Percentiles rank a stretch among this genome's conserved stretches.
Evolutionary conservation across 2,113 vertebrate genomes (phyloP).

Genomic region (Xerus inauris): DNA sequence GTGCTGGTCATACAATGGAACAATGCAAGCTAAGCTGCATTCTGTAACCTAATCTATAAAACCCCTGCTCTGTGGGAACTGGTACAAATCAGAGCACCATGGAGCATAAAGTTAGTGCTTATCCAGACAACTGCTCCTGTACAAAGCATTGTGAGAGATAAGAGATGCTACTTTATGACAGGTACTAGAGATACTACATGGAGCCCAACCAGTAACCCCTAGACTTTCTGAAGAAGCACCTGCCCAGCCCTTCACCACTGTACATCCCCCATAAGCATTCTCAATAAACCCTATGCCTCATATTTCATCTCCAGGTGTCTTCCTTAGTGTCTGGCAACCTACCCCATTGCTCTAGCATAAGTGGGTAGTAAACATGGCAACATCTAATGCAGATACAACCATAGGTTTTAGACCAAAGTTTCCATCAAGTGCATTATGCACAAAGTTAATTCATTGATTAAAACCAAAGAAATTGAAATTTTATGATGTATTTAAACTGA

Average conservation of each 20-base stretch:
- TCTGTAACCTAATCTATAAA: not conserved
- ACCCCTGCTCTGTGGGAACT: not conserved
- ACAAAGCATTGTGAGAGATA: not conserved
- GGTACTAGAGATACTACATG: no score
- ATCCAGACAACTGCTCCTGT: not conserved
- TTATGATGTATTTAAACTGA: not conserved
- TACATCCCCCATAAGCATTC: not conserved
- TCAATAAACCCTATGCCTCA: not conserved
- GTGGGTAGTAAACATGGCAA: not conserved
- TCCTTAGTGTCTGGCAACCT: not conserved
- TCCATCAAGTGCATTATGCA: not conserved
- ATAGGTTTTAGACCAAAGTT: not conserved
- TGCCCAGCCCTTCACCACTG: not conserved
- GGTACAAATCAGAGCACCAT: not conserved
- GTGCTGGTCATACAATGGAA: not conserved
- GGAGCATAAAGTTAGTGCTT: not conserved
- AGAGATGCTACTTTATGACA: no score
- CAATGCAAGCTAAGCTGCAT: not conserved
- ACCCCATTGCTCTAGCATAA: not conserved
- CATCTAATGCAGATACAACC: not conserved
- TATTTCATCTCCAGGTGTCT: not conserved
- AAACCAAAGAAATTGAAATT: not conserved
- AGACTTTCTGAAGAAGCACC: not conserved
- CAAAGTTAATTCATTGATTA: slow-evolving; percentile 18
- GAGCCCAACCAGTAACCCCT: not conserved